These are phyloP conservation scores for Hetaerina titia DNA, from an alignment of 2,888 invertebrate species.

Conservation along the genomic window DNA sequence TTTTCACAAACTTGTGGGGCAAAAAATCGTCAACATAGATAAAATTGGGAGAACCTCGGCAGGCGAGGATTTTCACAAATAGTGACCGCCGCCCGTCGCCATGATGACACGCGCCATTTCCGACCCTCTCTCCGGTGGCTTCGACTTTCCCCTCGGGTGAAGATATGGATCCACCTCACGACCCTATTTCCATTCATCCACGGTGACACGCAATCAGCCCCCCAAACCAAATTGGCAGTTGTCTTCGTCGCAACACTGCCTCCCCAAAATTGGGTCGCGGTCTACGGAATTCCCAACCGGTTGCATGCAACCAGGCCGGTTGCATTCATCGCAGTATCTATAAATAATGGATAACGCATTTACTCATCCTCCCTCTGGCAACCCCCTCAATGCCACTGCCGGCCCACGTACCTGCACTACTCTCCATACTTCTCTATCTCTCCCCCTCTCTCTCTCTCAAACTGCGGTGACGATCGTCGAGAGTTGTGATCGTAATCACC, in stretches of 20 bases:
- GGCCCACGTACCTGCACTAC: too few species aligned
- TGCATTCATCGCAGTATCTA: conserved; percentile 12
- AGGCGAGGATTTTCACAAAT: too few species aligned
- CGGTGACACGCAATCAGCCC: conserved; percentile 34
- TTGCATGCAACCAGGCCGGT: neutral
- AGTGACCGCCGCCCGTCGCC: too few species aligned
- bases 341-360: conserved; percentile 21
- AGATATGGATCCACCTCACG: neutral
- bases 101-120: neutral
- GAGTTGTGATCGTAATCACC: neutral
- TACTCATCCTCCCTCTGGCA: neutral
- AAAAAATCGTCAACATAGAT: too few species aligned
- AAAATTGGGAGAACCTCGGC: too few species aligned
- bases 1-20: too few species aligned
- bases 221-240: conserved; percentile 54
- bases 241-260: neutral
- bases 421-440: neutral
- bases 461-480: neutral
- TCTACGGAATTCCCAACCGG: neutral
- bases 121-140: neutral
- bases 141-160: neutral
- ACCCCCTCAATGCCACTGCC: neutral
- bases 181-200: neutral
- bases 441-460: neutral
- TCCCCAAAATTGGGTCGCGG: conserved; percentile 53